Evolutionary conservation across 2,113 vertebrate genomes (phyloP), one percentile per base, ranked within the genome.

Genomic region (Enhydra lutris): DNA sequence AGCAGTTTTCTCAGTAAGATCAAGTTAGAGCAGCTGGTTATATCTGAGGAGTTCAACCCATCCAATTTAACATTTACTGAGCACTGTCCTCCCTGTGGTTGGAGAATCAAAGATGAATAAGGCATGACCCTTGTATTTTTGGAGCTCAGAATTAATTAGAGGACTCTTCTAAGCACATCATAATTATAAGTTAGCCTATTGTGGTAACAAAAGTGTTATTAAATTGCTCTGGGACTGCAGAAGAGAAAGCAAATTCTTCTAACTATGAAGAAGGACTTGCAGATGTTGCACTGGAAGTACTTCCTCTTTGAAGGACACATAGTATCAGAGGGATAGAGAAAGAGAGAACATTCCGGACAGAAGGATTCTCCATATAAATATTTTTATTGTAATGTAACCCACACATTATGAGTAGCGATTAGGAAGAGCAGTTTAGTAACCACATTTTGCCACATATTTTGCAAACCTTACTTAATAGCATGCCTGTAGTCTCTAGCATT

Each of bases 1-100:
- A 97, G 36, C n/a, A 36, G 1, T 73, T 94, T 93, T 97, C 50
- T 95, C 36, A 13, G 67, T 63, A 61, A 85, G 59, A 95, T 42
- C 31, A 79, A 84, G 65, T 82, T 61, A 42, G 17, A 96, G 29
- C 76, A 97, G 20, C 88, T 95, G 87, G 61, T 36, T 95, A 20
- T 55, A 15, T 89, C n/a, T 39, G 29, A 95, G 36, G 34, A 95
- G 80, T 76, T 76, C 39, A 86, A 71, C 14, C 55, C 90, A 81
- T 71, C 42, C 21, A 57, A 31, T 50, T 83, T 79, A 63, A 80
- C 34, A 21, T 85, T 79, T 76, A 86, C n/a, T 74, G 59, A 91
- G 17, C 6, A 21, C 24, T 88, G 14, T 61, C 73, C 36, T 39
- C 6, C 7, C 17, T 39, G 69, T 55, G 3, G 1, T 26, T 85